These are phyloP conservation scores for Boleophthalmus pectinirostris DNA, from an alignment of 2,113 vertebrate genomes.

Conservation along the genomic window DNA sequence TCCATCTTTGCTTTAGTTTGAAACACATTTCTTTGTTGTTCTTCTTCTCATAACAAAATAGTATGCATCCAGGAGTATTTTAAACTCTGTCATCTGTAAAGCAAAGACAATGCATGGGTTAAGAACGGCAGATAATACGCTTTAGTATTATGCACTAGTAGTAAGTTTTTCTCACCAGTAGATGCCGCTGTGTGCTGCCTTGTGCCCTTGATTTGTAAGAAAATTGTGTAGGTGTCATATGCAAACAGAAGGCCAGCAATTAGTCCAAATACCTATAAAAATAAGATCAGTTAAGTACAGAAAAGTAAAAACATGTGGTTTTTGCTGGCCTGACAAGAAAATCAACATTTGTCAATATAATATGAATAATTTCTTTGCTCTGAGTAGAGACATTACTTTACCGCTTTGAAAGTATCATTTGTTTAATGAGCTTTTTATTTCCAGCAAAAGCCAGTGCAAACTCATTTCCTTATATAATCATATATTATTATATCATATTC, in stretches of 20 bases:
- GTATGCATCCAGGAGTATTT: neutral
- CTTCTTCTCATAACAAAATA: neutral
- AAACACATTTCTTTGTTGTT: conserved; percentile 31
- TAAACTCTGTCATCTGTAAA: conserved; percentile 59
- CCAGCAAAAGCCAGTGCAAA: too few relatives aligned
- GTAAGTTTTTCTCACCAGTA: conserved; percentile 47
- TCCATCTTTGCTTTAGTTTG: conserved; percentile 22
- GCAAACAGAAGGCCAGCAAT: conserved; percentile 71
- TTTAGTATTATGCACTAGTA: too few relatives aligned
- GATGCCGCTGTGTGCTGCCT: conserved; percentile 54
- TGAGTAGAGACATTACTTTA: too few relatives aligned
- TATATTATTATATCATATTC: too few relatives aligned
- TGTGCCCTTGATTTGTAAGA: conserved; percentile 46
- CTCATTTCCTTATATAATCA: too few relatives aligned
- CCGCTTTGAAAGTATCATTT: too few relatives aligned
- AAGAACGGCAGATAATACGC: neutral
- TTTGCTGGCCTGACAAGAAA: too few relatives aligned
- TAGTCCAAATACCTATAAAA: conserved; percentile 74
- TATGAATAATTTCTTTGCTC: too few relatives aligned
- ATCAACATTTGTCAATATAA: too few relatives aligned
- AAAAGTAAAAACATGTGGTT: too few relatives aligned
- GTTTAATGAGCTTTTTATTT: too few relatives aligned
- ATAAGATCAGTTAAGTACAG: neutral
- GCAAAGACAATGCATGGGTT: conserved; percentile 1
- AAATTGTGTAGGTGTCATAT: conserved; percentile 74